Evolutionary conservation across 1,140 invertebrate species (phyloP), one percentile per base, ranked within the genome.

Genomic region (Medauroidea extradentata): DNA sequence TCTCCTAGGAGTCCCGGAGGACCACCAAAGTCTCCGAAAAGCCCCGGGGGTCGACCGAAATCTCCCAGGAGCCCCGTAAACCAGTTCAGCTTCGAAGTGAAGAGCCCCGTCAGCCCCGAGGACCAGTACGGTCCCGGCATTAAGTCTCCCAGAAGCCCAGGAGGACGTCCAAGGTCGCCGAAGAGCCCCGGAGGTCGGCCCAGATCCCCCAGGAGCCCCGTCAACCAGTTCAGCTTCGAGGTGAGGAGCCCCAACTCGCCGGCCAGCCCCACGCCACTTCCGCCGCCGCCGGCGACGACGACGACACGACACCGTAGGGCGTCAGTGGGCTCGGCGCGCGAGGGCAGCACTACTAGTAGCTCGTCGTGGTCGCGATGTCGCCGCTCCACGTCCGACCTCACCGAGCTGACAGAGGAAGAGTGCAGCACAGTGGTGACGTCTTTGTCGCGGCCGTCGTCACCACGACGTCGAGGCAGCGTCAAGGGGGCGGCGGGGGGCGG

Each of bases 401-500:
- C 60, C 34, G 60, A 61, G 24, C 55, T 61, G n/a, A 34, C 46
- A 49, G 60, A 57, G 46, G 55, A 58, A 19, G 54, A 41, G 1
- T 23, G 24, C 41, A 16, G 19, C 41, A 29, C 56, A 2, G n/a
- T 24, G 0, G 56, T 41, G 2, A 44, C 56, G 18, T 44, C 56
- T 19, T n/a, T 49, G 16, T 50, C 44, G 16, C 44, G 56, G 11
- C 57, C 57, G 1, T 53, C 25, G 13, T 53, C 50, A 3, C 57
- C 57, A 11, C 16, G 27, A 4, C 38, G 52, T 8, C 50, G 41
- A 13, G 57, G 57, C 34, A 50, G 44, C 39, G 38, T 57, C 25
- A 57, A 57, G 27, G 56, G 41, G 7, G 1, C 19, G 3, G 21
- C 11, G 11, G 14, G 68, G 9, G 69, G 69, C 9, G 72, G 72